Percentiles rank a stretch among this genome's conserved stretches.
phyloP scores from a whole-genome alignment of 92 coral and sea anemone species.

The Epizoanthus illoricatus region DNA sequence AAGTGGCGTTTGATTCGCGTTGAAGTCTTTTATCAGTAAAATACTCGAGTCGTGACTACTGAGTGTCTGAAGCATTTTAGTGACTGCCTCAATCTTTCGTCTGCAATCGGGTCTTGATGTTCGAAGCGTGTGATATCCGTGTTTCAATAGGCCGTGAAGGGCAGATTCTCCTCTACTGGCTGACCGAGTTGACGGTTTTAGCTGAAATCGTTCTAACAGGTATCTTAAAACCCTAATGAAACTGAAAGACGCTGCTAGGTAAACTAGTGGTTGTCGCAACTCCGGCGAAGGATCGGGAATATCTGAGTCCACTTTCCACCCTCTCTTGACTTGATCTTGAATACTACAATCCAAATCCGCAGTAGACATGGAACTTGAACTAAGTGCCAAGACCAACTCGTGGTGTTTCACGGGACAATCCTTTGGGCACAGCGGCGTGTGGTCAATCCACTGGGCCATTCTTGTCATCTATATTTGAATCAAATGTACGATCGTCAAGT shows the following conservation, averaged over 20 bases:
- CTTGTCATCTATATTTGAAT: conserved; percentile 5
- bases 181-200: conserved; percentile 26
- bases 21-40: conserved; percentile 26
- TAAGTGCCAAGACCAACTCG: conserved; percentile 35
- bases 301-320: conserved; percentile 39
- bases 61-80: conserved; percentile 40
- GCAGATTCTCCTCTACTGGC: conserved; percentile 33
- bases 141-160: conserved; percentile 24
- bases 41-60: conserved; percentile 20
- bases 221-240: conserved; percentile 33
- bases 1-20: conserved; percentile 24
- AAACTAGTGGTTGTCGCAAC: conserved; percentile 25
- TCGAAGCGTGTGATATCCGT: conserved; percentile 36
- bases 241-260: conserved; percentile 39
- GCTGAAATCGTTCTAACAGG: conserved; percentile 40
- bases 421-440: conserved; percentile 38
- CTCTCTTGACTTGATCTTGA: conserved; percentile 40
- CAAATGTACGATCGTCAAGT: not conserved
- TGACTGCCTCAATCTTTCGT: conserved; percentile 41
- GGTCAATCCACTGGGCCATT: conserved; percentile 42
- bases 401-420: conserved; percentile 36
- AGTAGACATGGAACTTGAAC: conserved; percentile 41
- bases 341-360: conserved; percentile 37
- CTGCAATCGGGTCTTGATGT: conserved; percentile 42
- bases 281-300: conserved; percentile 36